Base-by-base conservation (phyloP, 2,113 vertebrate species). In the Lepus americanus region DNA sequence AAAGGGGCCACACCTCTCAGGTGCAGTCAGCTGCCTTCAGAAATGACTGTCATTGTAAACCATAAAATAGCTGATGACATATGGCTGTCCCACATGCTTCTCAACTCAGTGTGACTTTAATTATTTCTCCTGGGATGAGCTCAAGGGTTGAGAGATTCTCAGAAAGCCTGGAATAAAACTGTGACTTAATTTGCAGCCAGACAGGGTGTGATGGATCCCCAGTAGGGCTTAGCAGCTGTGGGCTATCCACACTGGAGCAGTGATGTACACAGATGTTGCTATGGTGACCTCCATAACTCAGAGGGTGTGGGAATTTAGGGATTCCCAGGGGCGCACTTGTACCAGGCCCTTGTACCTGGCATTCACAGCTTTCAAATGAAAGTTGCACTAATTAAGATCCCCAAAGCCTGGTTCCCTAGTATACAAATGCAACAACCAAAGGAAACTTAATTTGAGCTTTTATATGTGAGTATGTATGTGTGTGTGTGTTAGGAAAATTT, bases 271-370 rank as follows among this genome's bases (percentile, higher is more conserved):
- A 97, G 91, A 88, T 80, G 96, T 97, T 95, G 23, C 95, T 66
- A 97, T 96, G 94, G 96, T 89, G 70, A 97, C 39, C 44, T 78
- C 66, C 94, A 95, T 83, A 97, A 97, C 94, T 94, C 79, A 94
- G 91, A 97, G 94, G 97, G 96, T 97, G 96, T 97, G 94, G 82
- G 89, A 83, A 95, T 89, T 83, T 94, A 78, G 89, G 36, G 79
- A 76, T 88, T 95, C 96, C 63, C 95, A 63, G 25, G 79, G 76
- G 94, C 90, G 59, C 10, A 87, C 64, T 91, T 16, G 66, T 20
- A 78, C 76, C 63, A 87, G 66, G 13, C 55, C n/a, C n/a, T 61
- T 76, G 53, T 72, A 97, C 51, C 51, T 77, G 73, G 74, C 73
- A 89, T 92, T 88, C 27, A 61, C 36, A 90, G 27, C 80, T 92